Evolutionary conservation across 2,888 invertebrate species (phyloP).

Genomic region (Lissocephala sabroskyi): DNA sequence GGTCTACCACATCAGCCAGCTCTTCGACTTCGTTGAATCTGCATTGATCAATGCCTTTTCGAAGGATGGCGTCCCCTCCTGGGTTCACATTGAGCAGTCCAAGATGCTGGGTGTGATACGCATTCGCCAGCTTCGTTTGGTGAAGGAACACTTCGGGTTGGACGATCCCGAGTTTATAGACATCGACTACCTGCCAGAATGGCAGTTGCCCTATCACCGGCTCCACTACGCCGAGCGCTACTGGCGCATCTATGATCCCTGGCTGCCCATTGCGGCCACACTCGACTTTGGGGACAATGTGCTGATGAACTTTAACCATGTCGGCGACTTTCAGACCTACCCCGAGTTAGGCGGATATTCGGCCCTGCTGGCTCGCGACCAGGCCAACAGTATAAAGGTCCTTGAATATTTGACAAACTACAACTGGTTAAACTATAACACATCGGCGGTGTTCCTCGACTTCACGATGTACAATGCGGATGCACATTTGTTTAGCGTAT

Average conservation of each 20-base stretch:
- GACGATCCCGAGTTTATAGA: slow-evolving; percentile 18
- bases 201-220: slow-evolving; percentile 35
- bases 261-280: slow-evolving; percentile 39
- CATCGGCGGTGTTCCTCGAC: slow-evolving; percentile 64
- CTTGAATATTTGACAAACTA: slow-evolving; percentile 48
- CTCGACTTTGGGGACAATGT: slow-evolving; percentile 7
- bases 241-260: slow-evolving; percentile 66
- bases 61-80: slow-evolving; percentile 25
- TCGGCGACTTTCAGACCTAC: slow-evolving; percentile 45
- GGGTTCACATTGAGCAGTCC: slow-evolving; percentile 51
- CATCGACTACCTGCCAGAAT: slow-evolving; percentile 44
- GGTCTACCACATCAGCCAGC: slow-evolving; percentile 36
- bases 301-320: slow-evolving; percentile 22
- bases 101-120: slow-evolving; percentile 65
- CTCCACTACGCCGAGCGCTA: slow-evolving; percentile 49
- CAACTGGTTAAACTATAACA: slow-evolving; percentile 60
- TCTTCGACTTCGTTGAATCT: slow-evolving; percentile 49
- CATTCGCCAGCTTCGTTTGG: slow-evolving; percentile 55
- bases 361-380: slow-evolving; percentile 55
- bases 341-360: slow-evolving; percentile 50
- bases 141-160: slow-evolving; percentile 17
- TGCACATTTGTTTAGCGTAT: slow-evolving; percentile 58
- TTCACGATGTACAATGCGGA: slow-evolving; percentile 66
- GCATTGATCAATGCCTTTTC: slow-evolving; percentile 44
- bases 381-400: slow-evolving; percentile 49